Evolutionary conservation across 2,113 vertebrate species (phyloP).

Genomic region (Herpetotheres cachinnans): DNA sequence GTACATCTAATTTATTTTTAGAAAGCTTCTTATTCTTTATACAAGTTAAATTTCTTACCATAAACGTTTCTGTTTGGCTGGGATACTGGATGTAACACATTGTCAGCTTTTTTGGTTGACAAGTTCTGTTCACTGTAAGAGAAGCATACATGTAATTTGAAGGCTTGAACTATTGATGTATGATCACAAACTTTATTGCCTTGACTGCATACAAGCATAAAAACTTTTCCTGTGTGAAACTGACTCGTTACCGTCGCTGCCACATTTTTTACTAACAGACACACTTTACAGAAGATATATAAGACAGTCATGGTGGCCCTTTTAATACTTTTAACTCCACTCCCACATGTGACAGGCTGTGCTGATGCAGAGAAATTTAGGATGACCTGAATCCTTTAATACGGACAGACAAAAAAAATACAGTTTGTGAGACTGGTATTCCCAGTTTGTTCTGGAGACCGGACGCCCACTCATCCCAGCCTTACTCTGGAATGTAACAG

Average conservation of each 20-base stretch:
- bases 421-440: background rate
- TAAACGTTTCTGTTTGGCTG: constrained; percentile 63
- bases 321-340: background rate
- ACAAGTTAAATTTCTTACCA: constrained; percentile 58
- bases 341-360: background rate
- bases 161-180: background rate
- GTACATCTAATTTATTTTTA: background rate
- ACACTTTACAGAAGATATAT: background rate
- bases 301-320: background rate
- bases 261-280: background rate
- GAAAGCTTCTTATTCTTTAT: background rate
- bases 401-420: background rate
- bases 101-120: constrained; percentile 58
- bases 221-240: background rate
- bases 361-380: background rate
- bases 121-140: constrained; percentile 82
- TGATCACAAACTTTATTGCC: background rate
- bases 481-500: background rate
- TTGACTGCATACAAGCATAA: background rate
- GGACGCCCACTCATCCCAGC: background rate
- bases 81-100: background rate
- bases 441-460: background rate
- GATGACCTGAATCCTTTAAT: background rate
- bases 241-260: background rate
- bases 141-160: background rate